phyloP scores from a whole-genome alignment of 2,888 invertebrate genomes.

The Tenthredo amoena region DNA sequence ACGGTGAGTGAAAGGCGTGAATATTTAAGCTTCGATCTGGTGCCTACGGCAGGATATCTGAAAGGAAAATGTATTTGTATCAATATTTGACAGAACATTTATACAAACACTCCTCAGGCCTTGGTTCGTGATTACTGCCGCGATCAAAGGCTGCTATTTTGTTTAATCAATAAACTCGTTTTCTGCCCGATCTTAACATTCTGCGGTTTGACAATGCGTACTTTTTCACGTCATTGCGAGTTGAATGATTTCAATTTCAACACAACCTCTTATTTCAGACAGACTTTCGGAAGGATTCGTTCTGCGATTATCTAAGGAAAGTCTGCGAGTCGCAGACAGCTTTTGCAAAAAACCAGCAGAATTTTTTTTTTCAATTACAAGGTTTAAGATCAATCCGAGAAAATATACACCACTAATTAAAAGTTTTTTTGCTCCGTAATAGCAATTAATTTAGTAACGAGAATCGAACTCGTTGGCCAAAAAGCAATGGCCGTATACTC shows the following conservation, averaged over 20 bases:
- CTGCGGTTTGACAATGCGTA: background rate
- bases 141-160: constrained; percentile 35
- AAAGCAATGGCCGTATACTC: background rate
- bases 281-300: background rate
- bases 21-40: constrained; percentile 22
- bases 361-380: background rate
- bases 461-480: background rate
- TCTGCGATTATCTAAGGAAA: background rate
- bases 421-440: constrained; percentile 31
- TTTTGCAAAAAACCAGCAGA: background rate
- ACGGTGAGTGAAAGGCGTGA: background rate
- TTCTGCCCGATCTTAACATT: background rate
- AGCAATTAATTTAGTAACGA: constrained; percentile 9
- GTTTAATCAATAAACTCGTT: constrained; percentile 34
- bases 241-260: background rate
- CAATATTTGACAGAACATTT: constrained; percentile 20
- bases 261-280: background rate
- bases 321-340: background rate
- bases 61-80: background rate
- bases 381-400: constrained; percentile 26
- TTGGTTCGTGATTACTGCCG: constrained; percentile 22
- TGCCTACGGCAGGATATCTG: background rate
- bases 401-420: constrained; percentile 30
- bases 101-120: background rate
- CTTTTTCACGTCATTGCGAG: background rate